These are phyloP conservation scores for Eupithecia exiguata DNA, from an alignment of 2,888 invertebrate species.

Conservation along the genomic window DNA sequence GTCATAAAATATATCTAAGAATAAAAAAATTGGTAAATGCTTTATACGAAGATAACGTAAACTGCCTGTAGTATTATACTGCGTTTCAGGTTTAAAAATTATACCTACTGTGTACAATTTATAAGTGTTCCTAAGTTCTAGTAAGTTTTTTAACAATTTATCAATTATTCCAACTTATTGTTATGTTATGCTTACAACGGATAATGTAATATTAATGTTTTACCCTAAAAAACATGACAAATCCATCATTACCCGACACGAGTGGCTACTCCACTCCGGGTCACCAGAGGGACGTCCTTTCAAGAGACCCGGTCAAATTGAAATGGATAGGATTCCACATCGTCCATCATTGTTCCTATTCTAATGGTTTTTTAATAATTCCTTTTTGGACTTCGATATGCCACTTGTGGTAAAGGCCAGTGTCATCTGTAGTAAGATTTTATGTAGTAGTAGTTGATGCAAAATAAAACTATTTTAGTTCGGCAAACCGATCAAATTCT, in stretches of 20 bases:
- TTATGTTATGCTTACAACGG: background rate
- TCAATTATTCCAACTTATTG: no score
- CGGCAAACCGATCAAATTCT: no score
- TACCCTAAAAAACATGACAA: conserved; percentile 6
- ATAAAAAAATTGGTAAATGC: no score
- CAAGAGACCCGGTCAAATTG: conserved; percentile 73
- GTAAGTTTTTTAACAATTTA: no score
- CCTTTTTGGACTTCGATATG: conserved; percentile 66
- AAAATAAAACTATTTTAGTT: no score
- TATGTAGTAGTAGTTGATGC: background rate
- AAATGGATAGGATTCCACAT: conserved; percentile 81
- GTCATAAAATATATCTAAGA: no score
- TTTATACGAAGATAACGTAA: no score
- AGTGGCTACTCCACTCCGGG: conserved; percentile 20
- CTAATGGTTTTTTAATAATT: conserved; percentile 83
- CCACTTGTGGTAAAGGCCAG: conserved; percentile 64
- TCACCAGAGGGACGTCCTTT: conserved; percentile 70
- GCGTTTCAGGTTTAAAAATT: no score
- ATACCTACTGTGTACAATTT: no score
- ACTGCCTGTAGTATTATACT: no score
- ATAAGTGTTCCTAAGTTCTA: no score
- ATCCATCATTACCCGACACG: conserved; percentile 4
- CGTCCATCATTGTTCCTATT: conserved; percentile 80
- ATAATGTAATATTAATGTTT: conserved; percentile 3
- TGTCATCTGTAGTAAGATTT: conserved; percentile 6